phyloP scores from a whole-genome alignment of 2,888 invertebrate species.

The Nasonia oneida region DNA sequence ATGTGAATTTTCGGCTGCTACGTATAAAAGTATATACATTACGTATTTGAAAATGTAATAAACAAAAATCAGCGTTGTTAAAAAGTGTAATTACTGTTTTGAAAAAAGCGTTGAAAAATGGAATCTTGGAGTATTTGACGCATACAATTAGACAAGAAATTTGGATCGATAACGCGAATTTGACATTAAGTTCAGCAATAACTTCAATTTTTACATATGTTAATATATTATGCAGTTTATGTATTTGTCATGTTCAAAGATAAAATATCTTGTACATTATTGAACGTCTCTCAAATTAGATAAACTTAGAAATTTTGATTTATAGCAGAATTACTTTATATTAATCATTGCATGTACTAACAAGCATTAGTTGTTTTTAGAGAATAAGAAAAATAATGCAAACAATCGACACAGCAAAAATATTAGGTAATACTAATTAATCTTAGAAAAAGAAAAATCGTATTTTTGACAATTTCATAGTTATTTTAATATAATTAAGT shows the following conservation, averaged over 20 bases:
- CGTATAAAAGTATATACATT: slow-evolving; percentile 11
- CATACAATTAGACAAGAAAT: neutral
- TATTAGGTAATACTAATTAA: neutral
- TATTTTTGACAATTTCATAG: slow-evolving; percentile 25
- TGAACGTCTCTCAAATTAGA: neutral
- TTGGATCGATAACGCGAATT: neutral
- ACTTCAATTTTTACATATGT: neutral
- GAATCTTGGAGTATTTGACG: neutral
- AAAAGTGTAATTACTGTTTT: neutral
- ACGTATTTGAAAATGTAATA: neutral
- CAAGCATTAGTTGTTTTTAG: neutral
- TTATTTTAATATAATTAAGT: slow-evolving; percentile 21
- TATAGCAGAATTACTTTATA: slow-evolving; percentile 2
- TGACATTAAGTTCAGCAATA: neutral
- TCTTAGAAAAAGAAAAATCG: neutral
- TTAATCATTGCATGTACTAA: neutral
- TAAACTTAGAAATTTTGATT: slow-evolving; percentile 17
- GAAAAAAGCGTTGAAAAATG: neutral
- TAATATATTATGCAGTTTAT: slow-evolving; percentile 13
- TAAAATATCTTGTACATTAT: slow-evolving; percentile 25
- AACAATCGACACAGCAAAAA: neutral
- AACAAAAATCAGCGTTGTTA: neutral
- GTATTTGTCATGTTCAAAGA: slow-evolving; percentile 25
- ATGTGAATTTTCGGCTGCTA: neutral
- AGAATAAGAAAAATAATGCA: slow-evolving; percentile 15